Conservation (phyloP, 2,888 invertebrate species). For the Cryptocephalus moraei region DNA sequence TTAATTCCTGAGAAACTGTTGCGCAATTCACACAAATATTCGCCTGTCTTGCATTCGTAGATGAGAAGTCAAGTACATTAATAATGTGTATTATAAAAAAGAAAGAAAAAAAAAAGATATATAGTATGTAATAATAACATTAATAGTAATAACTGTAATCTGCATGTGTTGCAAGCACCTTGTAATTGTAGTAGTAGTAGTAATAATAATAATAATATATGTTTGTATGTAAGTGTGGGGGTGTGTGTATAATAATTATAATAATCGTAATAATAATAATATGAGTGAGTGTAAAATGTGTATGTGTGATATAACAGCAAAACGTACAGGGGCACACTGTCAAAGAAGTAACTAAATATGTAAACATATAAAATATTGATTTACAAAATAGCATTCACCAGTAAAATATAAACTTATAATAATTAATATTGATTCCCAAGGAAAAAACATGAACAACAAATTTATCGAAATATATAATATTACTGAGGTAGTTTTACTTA, state of each 20-base stretch:
- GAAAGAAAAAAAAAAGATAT: background rate
- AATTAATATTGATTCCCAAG: slow-evolving; percentile 29
- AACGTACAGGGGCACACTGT: too few relatives aligned
- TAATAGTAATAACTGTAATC: slow-evolving; percentile 8
- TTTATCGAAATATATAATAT: slow-evolving; percentile 38
- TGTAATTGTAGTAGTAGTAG: slow-evolving; percentile 2
- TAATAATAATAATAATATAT: too few relatives aligned
- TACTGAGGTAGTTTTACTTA: slow-evolving; percentile 42
- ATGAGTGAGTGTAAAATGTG: too few relatives aligned
- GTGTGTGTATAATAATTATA: background rate
- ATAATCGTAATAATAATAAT: too few relatives aligned
- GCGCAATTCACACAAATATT: background rate
- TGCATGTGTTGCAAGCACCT: slow-evolving; percentile 1
- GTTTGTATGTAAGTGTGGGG: too few relatives aligned
- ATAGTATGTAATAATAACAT: slow-evolving; percentile 3
- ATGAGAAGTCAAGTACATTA: background rate
- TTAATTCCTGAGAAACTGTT: background rate
- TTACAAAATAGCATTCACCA: slow-evolving; percentile 40
- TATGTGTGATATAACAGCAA: too few relatives aligned
- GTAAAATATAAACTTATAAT: slow-evolving; percentile 28
- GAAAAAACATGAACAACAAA: slow-evolving; percentile 38
- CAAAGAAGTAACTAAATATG: too few relatives aligned
- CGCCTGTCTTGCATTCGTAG: background rate
- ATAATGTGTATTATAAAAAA: background rate
- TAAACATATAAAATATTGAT: slow-evolving; percentile 13